Percentiles rank a stretch among this genome's conserved stretches.
phyloP scores from a whole-genome alignment of 2,888 invertebrate species.

The Mesoligia furuncula region DNA sequence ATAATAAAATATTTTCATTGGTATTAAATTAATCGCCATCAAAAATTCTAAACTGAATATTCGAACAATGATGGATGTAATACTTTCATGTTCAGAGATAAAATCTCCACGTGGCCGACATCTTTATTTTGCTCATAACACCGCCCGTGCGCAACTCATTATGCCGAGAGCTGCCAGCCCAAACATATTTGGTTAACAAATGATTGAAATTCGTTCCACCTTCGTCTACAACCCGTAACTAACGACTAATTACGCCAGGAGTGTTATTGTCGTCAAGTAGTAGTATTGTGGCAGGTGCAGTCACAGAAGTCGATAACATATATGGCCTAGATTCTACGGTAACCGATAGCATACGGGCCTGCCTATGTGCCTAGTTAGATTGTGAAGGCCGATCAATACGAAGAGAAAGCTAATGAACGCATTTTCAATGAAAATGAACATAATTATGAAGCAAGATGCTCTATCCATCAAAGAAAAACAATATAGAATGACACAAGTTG shows the following conservation, averaged over 20 bases:
- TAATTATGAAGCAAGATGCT: constrained; percentile 2
- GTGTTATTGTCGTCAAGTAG: constrained; percentile 51
- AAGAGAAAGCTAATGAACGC: constrained; percentile 21
- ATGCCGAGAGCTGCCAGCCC: constrained; percentile 23
- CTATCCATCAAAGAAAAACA: constrained; percentile 16
- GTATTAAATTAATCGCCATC: not conserved
- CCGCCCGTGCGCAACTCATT: constrained; percentile 29
- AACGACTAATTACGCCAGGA: constrained; percentile 64
- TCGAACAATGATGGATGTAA: not conserved
- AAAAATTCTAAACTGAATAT: not conserved
- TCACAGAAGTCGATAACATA: constrained; percentile 71
- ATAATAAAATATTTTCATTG: not conserved
- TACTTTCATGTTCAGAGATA: not conserved
- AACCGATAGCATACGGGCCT: constrained; percentile 47
- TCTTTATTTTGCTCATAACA: constrained; percentile 40
- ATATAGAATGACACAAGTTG: constrained; percentile 1
- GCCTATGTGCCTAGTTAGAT: constrained; percentile 33
- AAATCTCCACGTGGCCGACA: constrained; percentile 34
- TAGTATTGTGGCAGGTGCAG: constrained; percentile 72
- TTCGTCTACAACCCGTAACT: constrained; percentile 60
- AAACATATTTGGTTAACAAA: constrained; percentile 68
- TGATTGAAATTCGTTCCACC: constrained; percentile 66
- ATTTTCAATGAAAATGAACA: constrained; percentile 11
- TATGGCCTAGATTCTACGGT: constrained; percentile 77
- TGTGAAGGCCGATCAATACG: constrained; percentile 47